Evolutionary conservation across 2,888 invertebrate species (phyloP).

Genomic region (Dynastes tityus): DNA sequence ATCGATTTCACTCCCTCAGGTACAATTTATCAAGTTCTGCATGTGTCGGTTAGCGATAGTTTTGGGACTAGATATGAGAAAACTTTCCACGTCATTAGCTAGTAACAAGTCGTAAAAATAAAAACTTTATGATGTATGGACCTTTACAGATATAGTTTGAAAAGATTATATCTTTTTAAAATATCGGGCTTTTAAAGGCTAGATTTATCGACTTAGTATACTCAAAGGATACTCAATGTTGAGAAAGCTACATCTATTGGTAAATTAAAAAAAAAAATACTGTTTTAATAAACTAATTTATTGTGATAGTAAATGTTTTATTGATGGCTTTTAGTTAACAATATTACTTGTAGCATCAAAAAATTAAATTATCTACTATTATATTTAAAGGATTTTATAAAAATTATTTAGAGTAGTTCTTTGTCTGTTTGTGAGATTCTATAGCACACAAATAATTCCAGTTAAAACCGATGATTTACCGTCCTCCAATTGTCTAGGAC

Average conservation of each 20-base stretch:
- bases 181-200: background rate
- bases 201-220: background rate
- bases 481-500: conserved; percentile 14
- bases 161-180: background rate
- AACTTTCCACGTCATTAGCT: conserved; percentile 13
- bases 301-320: no score
- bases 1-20: background rate
- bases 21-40: conserved; percentile 19
- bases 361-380: no score
- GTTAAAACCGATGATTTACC: conserved; percentile 4
- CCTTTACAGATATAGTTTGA: conserved; percentile 1
- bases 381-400: background rate
- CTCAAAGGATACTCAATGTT: no score
- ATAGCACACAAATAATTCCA: background rate
- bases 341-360: no score
- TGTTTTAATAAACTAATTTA: no score
- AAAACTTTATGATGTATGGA: conserved; percentile 2
- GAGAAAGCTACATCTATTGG: no score
- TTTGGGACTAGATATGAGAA: background rate
- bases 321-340: no score
- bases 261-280: no score
- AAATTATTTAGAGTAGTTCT: background rate
- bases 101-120: conserved; percentile 3
- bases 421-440: background rate
- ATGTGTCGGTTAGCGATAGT: background rate